A percentile compares a stretch with the other conserved stretches of the same genome.
Evolutionary conservation across 2,888 invertebrate species (phyloP).

Genomic region (Polymixis lichenea): DNA sequence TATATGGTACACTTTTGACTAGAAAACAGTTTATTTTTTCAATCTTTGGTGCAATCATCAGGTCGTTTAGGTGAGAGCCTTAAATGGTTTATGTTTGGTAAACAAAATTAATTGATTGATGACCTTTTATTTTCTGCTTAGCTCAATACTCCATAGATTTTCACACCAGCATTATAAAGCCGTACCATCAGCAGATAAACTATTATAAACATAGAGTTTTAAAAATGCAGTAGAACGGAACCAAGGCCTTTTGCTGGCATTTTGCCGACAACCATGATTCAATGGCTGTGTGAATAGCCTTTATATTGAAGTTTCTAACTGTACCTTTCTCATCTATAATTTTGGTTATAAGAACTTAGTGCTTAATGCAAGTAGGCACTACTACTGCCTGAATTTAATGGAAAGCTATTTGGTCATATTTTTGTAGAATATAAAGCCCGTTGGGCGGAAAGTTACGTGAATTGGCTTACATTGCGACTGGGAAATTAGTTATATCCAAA

Average conservation of each 20-base stretch:
- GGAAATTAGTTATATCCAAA: not conserved
- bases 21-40: not conserved
- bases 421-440: not conserved
- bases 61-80: no score
- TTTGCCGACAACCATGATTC: slow-evolving; percentile 38
- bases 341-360: not conserved
- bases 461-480: not conserved
- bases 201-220: slow-evolving; percentile 27
- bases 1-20: not conserved
- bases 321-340: not conserved
- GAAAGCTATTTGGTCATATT: not conserved
- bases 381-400: not conserved
- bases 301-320: not conserved
- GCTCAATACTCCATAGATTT: slow-evolving; percentile 2
- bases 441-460: not conserved
- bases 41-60: no score
- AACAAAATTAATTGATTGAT: no score
- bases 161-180: slow-evolving; percentile 5
- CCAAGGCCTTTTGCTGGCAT: slow-evolving; percentile 38
- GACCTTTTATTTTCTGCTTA: no score
- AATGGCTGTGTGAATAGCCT: slow-evolving; percentile 25
- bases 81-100: no score
- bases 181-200: slow-evolving; percentile 27
- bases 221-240: slow-evolving; percentile 42
- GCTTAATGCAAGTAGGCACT: not conserved